Conservation (phyloP, 2,113 vertebrate genomes). For the Myotis davidii region DNA sequence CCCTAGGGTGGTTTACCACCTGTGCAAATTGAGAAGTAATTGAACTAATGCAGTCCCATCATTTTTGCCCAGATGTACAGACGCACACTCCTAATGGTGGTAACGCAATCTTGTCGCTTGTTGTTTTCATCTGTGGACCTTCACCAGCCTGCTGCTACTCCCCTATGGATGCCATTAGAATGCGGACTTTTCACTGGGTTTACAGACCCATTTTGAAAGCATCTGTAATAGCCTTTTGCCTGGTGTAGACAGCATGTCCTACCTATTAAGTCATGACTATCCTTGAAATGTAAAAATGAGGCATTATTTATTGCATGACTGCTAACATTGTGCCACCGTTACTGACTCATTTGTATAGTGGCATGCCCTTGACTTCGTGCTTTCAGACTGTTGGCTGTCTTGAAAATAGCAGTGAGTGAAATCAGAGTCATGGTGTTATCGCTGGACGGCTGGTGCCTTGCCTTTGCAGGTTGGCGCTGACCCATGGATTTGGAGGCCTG, state of each 20-base stretch:
- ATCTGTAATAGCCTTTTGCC: background rate
- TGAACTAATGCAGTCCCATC: background rate
- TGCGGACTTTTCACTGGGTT: background rate
- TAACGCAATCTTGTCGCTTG: background rate
- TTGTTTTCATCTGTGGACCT: background rate
- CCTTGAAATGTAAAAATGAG: conserved; percentile 78
- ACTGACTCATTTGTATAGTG: conserved; percentile 67
- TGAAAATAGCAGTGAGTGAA: conserved; percentile 61
- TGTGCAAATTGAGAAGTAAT: background rate
- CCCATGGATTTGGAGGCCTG: background rate
- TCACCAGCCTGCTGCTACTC: background rate
- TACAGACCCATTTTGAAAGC: background rate
- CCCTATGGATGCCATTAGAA: background rate
- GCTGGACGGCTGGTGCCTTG: background rate
- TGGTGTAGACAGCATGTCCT: background rate
- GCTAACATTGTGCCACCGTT: conserved; percentile 45
- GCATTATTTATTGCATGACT: conserved; percentile 57
- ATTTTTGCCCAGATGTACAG: background rate
- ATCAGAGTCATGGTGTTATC: conserved; percentile 67
- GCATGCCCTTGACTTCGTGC: conserved; percentile 65
- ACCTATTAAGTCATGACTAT: conserved; percentile 23
- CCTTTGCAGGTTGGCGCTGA: conserved; percentile 2
- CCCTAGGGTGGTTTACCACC: background rate
- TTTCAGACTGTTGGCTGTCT: conserved; percentile 71
- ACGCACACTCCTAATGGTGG: background rate